Evolutionary conservation across 2,888 invertebrate species (phyloP).

Genomic region (Pollenia angustigena): DNA sequence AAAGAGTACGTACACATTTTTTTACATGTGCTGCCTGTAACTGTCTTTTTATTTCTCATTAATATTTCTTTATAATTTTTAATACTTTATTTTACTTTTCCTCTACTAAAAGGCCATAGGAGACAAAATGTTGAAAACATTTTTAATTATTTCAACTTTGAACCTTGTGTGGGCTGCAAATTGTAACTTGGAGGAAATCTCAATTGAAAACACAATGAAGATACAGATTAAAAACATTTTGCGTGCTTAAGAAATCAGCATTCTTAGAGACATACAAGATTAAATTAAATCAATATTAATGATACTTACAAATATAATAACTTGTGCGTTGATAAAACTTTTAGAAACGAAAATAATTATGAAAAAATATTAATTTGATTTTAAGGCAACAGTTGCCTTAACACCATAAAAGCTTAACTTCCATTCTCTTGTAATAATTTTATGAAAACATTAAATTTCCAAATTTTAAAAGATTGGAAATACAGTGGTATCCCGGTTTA

Average conservation of each 20-base stretch:
- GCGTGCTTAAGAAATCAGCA: no score
- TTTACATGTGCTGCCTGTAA: neutral
- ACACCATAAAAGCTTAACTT: no score
- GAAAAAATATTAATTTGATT: no score
- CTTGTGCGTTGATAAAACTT: no score
- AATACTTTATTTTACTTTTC: slow-evolving; percentile 17
- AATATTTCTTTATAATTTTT: slow-evolving; percentile 35
- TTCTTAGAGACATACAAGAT: neutral
- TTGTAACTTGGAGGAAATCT: slow-evolving; percentile 13
- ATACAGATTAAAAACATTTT: neutral
- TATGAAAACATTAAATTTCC: no score
- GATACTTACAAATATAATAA: neutral
- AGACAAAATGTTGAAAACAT: slow-evolving; percentile 9
- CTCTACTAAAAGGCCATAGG: neutral
- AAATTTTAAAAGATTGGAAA: no score
- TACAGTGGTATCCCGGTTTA: no score
- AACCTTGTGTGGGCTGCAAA: slow-evolving; percentile 45
- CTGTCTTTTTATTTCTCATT: slow-evolving; percentile 13
- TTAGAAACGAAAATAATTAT: no score
- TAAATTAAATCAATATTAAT: slow-evolving; percentile 13
- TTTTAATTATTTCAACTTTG: slow-evolving; percentile 66
- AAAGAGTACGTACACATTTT: neutral
- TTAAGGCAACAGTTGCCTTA: no score
- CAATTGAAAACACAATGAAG: neutral
- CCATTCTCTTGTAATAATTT: no score